Evolutionary conservation across 2,888 invertebrate species (phyloP).

Genomic region (Polylopha cassiicola): DNA sequence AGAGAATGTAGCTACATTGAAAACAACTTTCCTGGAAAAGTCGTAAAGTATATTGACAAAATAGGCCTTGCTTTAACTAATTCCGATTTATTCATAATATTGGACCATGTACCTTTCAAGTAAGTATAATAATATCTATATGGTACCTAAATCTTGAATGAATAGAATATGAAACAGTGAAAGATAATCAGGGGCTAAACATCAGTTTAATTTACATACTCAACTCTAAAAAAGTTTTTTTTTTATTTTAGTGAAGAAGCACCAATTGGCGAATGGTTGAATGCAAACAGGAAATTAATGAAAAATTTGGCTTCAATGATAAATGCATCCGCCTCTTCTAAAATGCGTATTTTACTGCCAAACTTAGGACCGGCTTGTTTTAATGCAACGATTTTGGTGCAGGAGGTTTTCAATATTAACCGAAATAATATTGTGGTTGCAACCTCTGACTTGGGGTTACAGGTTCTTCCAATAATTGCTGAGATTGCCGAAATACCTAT

Average conservation of each 20-base stretch:
- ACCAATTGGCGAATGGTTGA: conserved; percentile 59
- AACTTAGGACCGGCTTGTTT: conserved; percentile 77
- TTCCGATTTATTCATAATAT: conserved; percentile 71
- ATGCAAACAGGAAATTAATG: conserved; percentile 52
- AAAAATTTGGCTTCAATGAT: conserved; percentile 62
- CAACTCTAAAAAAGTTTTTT: conserved; percentile 3
- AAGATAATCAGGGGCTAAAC: no score
- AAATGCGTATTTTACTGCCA: conserved; percentile 71
- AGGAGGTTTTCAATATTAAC: conserved; percentile 50
- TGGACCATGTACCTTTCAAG: conserved; percentile 65
- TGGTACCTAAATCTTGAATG: not conserved
- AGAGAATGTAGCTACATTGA: conserved; percentile 50
- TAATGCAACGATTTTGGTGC: conserved; percentile 70
- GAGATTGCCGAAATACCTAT: conserved; percentile 63
- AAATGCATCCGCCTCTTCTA: conserved; percentile 63
- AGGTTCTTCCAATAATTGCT: conserved; percentile 55
- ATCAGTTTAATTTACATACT: not conserved
- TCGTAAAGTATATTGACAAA: conserved; percentile 57
- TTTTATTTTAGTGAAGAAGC: conserved; percentile 41
- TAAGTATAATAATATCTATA: conserved; percentile 32
- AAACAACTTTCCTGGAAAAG: conserved; percentile 43
- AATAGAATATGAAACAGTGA: no score
- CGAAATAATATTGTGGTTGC: conserved; percentile 74
- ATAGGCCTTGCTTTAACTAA: conserved; percentile 64
- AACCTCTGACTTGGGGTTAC: conserved; percentile 76